Evolutionary conservation across 1,140 invertebrate species (phyloP).

Genomic region (Gonatopus flavifemur): DNA sequence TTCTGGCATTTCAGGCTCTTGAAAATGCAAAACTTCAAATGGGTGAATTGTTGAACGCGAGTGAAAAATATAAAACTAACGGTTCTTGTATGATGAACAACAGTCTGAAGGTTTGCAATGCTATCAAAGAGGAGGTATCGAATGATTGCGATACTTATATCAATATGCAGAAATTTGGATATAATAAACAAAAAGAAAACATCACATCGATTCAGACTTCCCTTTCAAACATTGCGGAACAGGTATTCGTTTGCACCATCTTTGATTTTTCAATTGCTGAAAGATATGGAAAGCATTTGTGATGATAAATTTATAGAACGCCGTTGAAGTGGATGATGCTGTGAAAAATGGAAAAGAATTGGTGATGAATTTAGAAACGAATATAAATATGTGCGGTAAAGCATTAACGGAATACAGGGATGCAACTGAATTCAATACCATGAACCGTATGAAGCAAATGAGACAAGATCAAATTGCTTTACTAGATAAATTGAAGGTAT

Average conservation of each 20-base stretch:
- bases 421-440: constrained; percentile 21
- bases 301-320: constrained; percentile 10
- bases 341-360: constrained; percentile 27
- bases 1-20: constrained; percentile 37
- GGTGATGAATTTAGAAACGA: constrained; percentile 34
- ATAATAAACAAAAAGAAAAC: constrained; percentile 27
- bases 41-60: constrained; percentile 25
- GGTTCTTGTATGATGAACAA: constrained; percentile 28
- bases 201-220: constrained; percentile 32
- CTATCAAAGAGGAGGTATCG: constrained; percentile 18
- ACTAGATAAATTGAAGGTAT: not conserved
- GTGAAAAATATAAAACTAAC: constrained; percentile 17
- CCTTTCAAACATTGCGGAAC: constrained; percentile 25
- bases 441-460: constrained; percentile 27
- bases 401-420: constrained; percentile 29
- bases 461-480: constrained; percentile 30
- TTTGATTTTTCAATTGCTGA: too few relatives aligned
- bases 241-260: constrained; percentile 36
- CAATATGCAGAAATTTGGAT: constrained; percentile 20
- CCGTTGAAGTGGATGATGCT: constrained; percentile 20
- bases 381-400: constrained; percentile 30
- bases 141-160: constrained; percentile 14
- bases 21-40: constrained; percentile 30
- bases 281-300: too few relatives aligned
- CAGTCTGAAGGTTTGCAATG: constrained; percentile 22